Conservation (phyloP, 2,888 invertebrate species). For the Catocala sponsa region DNA sequence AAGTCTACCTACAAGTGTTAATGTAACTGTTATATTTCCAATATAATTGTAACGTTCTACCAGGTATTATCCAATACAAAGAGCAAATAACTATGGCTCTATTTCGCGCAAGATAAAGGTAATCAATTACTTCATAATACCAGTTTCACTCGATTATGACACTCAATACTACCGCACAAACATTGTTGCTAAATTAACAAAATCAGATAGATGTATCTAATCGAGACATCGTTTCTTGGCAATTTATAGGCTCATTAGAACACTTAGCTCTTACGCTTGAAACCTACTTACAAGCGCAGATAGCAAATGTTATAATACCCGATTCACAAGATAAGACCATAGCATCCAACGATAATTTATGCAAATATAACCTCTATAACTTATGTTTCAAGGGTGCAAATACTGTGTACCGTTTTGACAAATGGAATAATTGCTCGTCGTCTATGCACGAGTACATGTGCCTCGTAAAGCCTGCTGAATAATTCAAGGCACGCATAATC, state of each 20-base stretch:
- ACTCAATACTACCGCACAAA: constrained; percentile 30
- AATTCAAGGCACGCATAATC: constrained; percentile 66
- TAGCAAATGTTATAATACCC: constrained; percentile 39
- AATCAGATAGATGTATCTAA: constrained; percentile 40
- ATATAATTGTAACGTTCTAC: too few species aligned
- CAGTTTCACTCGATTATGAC: constrained; percentile 18
- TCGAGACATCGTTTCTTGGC: constrained; percentile 37
- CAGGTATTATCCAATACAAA: too few species aligned
- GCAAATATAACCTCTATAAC: constrained; percentile 28
- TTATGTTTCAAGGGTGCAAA: constrained; percentile 16
- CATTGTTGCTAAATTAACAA: constrained; percentile 30
- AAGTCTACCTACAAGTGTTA: constrained; percentile 1
- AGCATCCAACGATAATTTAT: constrained; percentile 34
- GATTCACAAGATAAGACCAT: constrained; percentile 40
- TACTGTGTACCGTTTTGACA: constrained; percentile 34
- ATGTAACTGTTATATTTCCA: constrained; percentile 10
- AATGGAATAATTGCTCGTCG: constrained; percentile 50
- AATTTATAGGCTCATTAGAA: constrained; percentile 55
- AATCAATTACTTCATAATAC: background rate
- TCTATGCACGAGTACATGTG: constrained; percentile 39
- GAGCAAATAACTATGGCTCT: background rate
- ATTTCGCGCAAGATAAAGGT: background rate
- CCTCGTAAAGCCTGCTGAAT: constrained; percentile 57
- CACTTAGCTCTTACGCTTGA: constrained; percentile 33
- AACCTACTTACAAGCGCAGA: constrained; percentile 38